Conservation (phyloP, 2,888 invertebrate genomes). For the Calameuta idolon region DNA sequence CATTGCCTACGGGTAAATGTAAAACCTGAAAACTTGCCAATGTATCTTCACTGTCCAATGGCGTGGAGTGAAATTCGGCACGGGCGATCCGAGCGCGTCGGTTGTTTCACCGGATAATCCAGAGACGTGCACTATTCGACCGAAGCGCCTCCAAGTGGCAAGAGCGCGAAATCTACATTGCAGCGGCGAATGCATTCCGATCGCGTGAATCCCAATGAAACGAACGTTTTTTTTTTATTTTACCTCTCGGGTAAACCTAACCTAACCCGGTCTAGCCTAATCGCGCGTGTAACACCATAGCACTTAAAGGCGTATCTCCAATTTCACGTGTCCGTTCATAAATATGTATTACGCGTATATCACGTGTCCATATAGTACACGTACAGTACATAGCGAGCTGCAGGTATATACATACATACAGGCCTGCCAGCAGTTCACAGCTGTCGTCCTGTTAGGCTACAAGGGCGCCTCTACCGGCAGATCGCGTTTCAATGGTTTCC, state of each 20-base stretch:
- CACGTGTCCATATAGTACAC: neutral
- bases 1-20: neutral
- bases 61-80: neutral
- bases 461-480: constrained; percentile 4
- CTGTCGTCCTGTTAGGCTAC: neutral
- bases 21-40: neutral
- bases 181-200: neutral
- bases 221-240: neutral
- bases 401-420: neutral
- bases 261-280: neutral
- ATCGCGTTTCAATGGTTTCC: constrained; percentile 41
- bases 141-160: neutral
- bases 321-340: neutral
- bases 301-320: neutral
- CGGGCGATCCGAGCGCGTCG: neutral
- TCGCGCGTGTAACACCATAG: neutral
- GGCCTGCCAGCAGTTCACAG: neutral
- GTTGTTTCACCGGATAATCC: neutral
- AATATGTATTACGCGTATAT: neutral
- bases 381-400: neutral
- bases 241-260: neutral
- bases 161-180: neutral
- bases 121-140: neutral
- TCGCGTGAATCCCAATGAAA: neutral
- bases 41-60: neutral